These are phyloP conservation scores for Sebastes kiyomatsui DNA, from an alignment of 2,797 vertebrate species.

Conservation along the genomic window DNA sequence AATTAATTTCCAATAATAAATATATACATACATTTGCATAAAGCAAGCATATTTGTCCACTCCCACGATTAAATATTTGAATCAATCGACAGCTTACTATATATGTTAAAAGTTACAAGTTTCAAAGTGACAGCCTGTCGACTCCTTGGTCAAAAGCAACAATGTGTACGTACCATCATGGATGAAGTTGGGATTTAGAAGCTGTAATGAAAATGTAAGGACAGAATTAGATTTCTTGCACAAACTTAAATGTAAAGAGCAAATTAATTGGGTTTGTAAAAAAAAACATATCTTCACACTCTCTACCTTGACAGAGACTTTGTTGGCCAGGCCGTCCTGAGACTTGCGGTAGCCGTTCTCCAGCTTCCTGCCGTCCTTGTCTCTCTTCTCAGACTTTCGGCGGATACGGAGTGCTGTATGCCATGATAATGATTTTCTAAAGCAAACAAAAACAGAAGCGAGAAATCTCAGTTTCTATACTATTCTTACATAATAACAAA, in stretches of 20 bases:
- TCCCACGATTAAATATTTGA: no score
- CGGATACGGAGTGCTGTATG: constrained; percentile 97
- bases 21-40: no score
- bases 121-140: not conserved
- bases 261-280: not conserved
- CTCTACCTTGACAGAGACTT: constrained; percentile 96
- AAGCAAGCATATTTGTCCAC: no score
- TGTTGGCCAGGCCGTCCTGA: constrained; percentile 92
- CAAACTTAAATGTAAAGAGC: not conserved
- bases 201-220: constrained; percentile 79
- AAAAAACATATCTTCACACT: not conserved
- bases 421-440: constrained; percentile 98
- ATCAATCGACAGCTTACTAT: no score
- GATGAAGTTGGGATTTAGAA: constrained; percentile 98
- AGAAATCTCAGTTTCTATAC: not conserved
- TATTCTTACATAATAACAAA: not conserved
- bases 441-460: not conserved
- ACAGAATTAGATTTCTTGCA: constrained; percentile 4
- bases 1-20: no score
- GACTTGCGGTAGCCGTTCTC: constrained; percentile 97
- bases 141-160: not conserved
- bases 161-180: constrained; percentile 89
- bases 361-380: constrained; percentile 94
- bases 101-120: no score
- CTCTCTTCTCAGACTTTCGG: constrained; percentile 97